phyloP scores from a whole-genome alignment of 2,888 invertebrate genomes.

The Mantis religiosa region DNA sequence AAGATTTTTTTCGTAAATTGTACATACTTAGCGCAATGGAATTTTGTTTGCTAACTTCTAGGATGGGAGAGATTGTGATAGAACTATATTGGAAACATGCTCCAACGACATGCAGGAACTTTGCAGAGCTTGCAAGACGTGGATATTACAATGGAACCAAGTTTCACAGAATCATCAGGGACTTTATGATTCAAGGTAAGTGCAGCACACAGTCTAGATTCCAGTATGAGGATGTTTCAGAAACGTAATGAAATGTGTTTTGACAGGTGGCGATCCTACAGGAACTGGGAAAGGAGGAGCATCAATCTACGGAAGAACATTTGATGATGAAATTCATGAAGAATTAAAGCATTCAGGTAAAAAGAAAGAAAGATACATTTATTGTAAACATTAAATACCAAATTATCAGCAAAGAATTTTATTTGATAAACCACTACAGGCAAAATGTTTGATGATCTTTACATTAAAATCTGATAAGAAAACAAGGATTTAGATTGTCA shows the following conservation, averaged over 20 bases:
- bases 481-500: no score
- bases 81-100: conserved; percentile 99
- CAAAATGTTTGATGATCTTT: no score
- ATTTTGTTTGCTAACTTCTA: conserved; percentile 43
- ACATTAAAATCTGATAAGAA: no score
- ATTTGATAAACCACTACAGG: no score
- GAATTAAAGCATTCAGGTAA: conserved; percentile 92
- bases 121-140: conserved; percentile 87
- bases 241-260: background rate
- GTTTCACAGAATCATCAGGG: conserved; percentile 92
- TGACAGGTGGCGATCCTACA: conserved; percentile 85
- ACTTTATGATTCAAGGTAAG: conserved; percentile 83
- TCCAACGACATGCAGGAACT: conserved; percentile 95
- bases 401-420: no score
- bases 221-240: background rate
- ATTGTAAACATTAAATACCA: no score
- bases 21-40: background rate
- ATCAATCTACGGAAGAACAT: conserved; percentile 92
- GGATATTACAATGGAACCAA: conserved; percentile 95
- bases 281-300: conserved; percentile 94
- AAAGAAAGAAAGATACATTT: background rate
- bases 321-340: conserved; percentile 91
- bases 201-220: background rate
- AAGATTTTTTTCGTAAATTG: no score
- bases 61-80: conserved; percentile 87